Evolutionary conservation across 2,113 vertebrate species (phyloP).

Genomic region (Rana temporaria): DNA sequence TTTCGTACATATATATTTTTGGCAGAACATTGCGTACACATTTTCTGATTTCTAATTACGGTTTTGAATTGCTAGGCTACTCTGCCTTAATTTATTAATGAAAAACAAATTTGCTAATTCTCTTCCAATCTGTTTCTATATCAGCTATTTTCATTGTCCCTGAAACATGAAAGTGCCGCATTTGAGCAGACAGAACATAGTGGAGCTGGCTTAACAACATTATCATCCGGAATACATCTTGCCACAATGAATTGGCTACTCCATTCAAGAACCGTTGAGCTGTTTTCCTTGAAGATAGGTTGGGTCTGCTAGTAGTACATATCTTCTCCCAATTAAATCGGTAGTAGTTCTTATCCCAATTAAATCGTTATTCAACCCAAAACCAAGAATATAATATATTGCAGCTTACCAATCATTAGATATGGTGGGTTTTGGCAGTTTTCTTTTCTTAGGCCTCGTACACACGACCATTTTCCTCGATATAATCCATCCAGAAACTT

Average conservation of each 20-base stretch:
- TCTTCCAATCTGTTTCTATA: constrained; percentile 54
- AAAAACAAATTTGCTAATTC: constrained; percentile 58
- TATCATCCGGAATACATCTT: not conserved
- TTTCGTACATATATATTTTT: constrained; percentile 57
- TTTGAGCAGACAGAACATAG: constrained; percentile 47
- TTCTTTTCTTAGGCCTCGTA: no score
- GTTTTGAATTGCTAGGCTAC: constrained; percentile 51
- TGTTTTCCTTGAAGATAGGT: no score
- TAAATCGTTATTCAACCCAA: no score
- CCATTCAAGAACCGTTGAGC: no score
- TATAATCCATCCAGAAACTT: no score
- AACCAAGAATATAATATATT: no score
- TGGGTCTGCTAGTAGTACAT: no score
- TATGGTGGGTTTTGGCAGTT: no score
- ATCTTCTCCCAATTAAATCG: no score
- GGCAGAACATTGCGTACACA: constrained; percentile 54
- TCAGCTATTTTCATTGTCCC: constrained; percentile 54
- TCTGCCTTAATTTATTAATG: constrained; percentile 57
- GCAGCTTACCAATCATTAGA: no score
- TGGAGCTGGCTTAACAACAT: not conserved
- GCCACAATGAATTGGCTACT: not conserved
- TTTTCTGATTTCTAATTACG: constrained; percentile 56
- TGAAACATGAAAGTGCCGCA: constrained; percentile 37
- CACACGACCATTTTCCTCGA: no score
- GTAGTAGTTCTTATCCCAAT: no score